phyloP scores from a whole-genome alignment of 2,797 vertebrate species.

The Buphagus erythrorhynchus region DNA sequence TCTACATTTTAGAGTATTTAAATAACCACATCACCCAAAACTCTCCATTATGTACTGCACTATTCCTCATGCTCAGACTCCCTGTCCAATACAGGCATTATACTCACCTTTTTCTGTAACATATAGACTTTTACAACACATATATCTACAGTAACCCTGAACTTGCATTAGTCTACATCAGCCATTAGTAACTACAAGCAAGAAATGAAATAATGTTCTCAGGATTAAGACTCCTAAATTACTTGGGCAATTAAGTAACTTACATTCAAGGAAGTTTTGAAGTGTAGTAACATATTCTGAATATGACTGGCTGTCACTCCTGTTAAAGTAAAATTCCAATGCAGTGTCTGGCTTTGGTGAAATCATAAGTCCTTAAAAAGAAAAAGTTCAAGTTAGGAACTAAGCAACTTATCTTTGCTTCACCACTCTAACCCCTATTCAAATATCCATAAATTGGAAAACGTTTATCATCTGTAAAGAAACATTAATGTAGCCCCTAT shows the following conservation, averaged over 20 bases:
- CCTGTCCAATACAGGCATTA: not conserved
- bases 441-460: not conserved
- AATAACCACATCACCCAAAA: not conserved
- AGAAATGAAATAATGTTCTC: not conserved
- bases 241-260: not conserved
- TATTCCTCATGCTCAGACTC: not conserved
- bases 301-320: constrained; percentile 76
- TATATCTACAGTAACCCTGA: not conserved
- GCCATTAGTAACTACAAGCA: not conserved
- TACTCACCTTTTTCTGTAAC: not conserved
- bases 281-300: constrained; percentile 78
- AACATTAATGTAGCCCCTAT: not conserved
- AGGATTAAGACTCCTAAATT: not conserved
- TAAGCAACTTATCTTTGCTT: not conserved
- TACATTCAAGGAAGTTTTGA: constrained; percentile 84
- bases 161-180: not conserved
- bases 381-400: constrained; percentile 26
- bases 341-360: constrained; percentile 82
- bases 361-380: constrained; percentile 87
- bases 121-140: not conserved
- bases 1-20: not conserved
- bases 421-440: not conserved
- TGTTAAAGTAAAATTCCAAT: constrained; percentile 84
- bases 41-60: not conserved
- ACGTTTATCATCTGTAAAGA: not conserved